Evolutionary conservation across 1,140 invertebrate genomes (phyloP).

Genomic region (Anastatus disparis): DNA sequence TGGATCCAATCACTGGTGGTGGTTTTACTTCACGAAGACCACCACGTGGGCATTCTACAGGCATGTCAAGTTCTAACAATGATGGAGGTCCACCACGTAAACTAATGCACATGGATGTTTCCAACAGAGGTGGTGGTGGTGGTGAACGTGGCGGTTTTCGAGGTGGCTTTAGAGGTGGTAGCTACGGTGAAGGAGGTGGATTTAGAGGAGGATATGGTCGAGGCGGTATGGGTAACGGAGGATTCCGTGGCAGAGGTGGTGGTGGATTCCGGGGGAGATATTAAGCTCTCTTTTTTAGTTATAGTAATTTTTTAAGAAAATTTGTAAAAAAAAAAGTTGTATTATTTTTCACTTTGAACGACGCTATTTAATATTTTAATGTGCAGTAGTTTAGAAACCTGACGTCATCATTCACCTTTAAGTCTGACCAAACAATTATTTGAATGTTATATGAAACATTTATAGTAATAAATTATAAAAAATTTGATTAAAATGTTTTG

Average conservation of each 20-base stretch:
- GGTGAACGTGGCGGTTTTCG: conserved; percentile 15
- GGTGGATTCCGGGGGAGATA: conserved; percentile 11
- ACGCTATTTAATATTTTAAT: neutral
- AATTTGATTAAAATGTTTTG: neutral
- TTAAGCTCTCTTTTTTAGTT: neutral
- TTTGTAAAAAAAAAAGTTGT: neutral
- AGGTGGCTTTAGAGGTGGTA: conserved; percentile 50
- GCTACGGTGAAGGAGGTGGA: conserved; percentile 52
- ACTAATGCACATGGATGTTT: conserved; percentile 46
- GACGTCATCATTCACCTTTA: neutral
- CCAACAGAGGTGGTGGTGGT: conserved; percentile 45
- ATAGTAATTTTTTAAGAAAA: neutral
- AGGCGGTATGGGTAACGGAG: conserved; percentile 41
- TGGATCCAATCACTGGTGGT: conserved; percentile 67
- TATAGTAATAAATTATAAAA: neutral
- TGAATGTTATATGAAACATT: neutral
- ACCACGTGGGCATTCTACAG: conserved; percentile 55
- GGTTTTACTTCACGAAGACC: conserved; percentile 63
- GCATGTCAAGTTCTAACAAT: conserved; percentile 41
- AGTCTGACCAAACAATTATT: neutral
- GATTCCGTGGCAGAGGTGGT: conserved; percentile 1
- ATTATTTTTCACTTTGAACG: neutral
- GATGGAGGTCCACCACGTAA: conserved; percentile 53
- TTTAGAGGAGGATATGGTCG: no score
- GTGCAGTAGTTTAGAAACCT: neutral